These are phyloP conservation scores for Dicerorhinus sumatrensis DNA, from an alignment of 2,113 vertebrate species.

Conservation along the genomic window DNA sequence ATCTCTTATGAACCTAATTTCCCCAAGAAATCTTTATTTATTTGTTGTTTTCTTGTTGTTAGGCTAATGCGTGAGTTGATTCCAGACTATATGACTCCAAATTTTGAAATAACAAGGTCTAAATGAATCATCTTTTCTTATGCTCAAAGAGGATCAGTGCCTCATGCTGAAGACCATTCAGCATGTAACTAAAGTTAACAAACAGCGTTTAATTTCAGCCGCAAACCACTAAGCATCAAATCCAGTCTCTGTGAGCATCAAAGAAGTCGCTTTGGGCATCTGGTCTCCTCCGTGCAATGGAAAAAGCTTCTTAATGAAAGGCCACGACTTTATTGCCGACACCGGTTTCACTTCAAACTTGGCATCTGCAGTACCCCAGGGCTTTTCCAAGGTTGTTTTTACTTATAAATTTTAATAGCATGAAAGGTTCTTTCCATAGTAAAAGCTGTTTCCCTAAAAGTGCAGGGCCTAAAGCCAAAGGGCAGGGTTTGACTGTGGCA, in stretches of 20 bases:
- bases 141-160: conserved; percentile 20
- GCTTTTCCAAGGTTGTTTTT: conserved; percentile 39
- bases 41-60: conserved; percentile 51
- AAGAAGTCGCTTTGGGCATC: background rate
- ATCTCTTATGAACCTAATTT: conserved; percentile 34
- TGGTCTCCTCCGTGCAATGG: background rate
- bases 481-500: background rate
- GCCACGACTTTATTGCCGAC: background rate
- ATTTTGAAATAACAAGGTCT: conserved; percentile 57
- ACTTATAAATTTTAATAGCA: conserved; percentile 40
- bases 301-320: conserved; percentile 34
- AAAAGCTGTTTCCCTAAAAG: background rate
- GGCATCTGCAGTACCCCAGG: background rate
- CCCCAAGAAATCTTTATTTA: background rate
- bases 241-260: background rate
- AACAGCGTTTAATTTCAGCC: conserved; percentile 30
- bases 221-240: background rate
- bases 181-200: conserved; percentile 43
- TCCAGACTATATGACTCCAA: background rate
- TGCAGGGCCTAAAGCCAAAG: background rate
- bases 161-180: background rate
- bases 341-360: background rate
- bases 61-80: background rate
- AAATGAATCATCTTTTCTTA: conserved; percentile 64
- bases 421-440: background rate